phyloP scores from a whole-genome alignment of 1,140 invertebrate species.

The Liolophura sinensis region DNA sequence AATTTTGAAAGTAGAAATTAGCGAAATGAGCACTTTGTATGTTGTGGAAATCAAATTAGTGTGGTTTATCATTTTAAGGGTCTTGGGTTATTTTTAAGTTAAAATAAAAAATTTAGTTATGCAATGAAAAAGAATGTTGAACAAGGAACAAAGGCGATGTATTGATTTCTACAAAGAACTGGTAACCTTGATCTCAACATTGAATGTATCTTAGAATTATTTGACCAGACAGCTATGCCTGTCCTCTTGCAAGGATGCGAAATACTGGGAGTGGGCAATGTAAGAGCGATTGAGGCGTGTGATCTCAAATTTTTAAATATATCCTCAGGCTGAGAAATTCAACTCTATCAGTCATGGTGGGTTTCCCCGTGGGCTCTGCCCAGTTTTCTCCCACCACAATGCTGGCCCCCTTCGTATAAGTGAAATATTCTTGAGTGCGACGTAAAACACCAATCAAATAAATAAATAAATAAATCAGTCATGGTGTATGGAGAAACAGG shows the following conservation, averaged over 20 bases:
- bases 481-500: conserved; percentile 14
- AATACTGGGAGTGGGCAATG: conserved; percentile 11
- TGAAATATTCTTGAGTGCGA: too few relatives aligned
- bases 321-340: conserved; percentile 9
- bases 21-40: background rate
- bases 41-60: too few relatives aligned
- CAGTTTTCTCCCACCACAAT: too few relatives aligned
- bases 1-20: background rate
- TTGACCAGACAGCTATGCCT: conserved; percentile 12
- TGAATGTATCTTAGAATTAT: conserved; percentile 13
- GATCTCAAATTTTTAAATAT: conserved; percentile 9
- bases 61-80: too few relatives aligned
- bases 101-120: too few relatives aligned
- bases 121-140: too few relatives aligned
- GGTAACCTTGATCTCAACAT: conserved; percentile 6
- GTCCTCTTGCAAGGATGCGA: conserved; percentile 17
- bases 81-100: background rate
- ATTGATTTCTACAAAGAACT: background rate
- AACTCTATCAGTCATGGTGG: conserved; percentile 7
- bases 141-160: too few relatives aligned
- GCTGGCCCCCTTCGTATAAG: too few relatives aligned
- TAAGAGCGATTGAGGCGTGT: conserved; percentile 6
- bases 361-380: too few relatives aligned
- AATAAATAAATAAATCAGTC: too few relatives aligned
- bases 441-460: too few relatives aligned